These are phyloP conservation scores for Gymnothorax reevesii DNA, from an alignment of 2,797 vertebrate genomes.

Conservation along the genomic window DNA sequence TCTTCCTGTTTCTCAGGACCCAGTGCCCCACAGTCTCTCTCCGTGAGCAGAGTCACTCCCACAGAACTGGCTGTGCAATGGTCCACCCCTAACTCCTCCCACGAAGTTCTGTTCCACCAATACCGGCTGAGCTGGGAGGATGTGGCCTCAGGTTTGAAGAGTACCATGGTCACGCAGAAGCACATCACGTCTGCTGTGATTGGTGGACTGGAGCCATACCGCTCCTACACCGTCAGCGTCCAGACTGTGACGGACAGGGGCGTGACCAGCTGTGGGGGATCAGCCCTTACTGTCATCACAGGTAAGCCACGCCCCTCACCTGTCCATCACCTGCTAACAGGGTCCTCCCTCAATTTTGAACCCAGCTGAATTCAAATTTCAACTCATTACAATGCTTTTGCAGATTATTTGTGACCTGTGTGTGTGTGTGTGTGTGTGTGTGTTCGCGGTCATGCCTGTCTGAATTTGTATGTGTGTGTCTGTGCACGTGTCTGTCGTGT, in stretches of 20 bases:
- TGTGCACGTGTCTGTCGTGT: not conserved
- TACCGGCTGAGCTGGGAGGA: constrained; percentile 74
- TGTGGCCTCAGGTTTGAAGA: constrained; percentile 55
- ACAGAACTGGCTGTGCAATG: constrained; percentile 75
- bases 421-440: not conserved
- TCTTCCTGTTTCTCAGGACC: constrained; percentile 66
- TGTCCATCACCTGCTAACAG: not conserved
- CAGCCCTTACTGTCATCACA: constrained; percentile 69
- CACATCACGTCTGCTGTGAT: constrained; percentile 63
- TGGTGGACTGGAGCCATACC: constrained; percentile 65
- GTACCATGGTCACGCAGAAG: constrained; percentile 61
- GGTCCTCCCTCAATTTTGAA: too few relatives aligned
- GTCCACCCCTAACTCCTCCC: constrained; percentile 59
- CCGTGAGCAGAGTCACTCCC: constrained; percentile 60
- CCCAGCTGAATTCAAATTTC: too few relatives aligned
- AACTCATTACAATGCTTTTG: not conserved
- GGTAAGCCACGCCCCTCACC: constrained; percentile 63
- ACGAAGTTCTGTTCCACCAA: constrained; percentile 60
- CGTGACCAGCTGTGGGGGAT: constrained; percentile 70
- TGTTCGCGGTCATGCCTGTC: constrained; percentile 25
- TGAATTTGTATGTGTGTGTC: constrained; percentile 2
- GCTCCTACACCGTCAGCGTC: constrained; percentile 74
- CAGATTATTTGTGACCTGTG: not conserved
- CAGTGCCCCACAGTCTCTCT: constrained; percentile 70
- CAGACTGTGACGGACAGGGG: constrained; percentile 72